Base-by-base conservation (phyloP, 2,888 invertebrate species). In the Odontocerum albicorne region DNA sequence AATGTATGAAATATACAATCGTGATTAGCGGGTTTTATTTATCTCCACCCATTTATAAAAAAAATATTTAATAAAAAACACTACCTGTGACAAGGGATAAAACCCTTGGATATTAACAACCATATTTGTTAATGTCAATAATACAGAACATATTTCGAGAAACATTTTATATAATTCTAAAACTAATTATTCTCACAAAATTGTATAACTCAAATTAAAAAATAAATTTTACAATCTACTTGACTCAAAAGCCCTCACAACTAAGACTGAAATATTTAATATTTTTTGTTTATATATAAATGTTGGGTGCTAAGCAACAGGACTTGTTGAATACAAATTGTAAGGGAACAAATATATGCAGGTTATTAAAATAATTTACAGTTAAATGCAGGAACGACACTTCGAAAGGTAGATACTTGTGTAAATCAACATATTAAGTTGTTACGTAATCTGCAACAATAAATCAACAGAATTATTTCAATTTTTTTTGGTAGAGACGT, bases 341-440 rank as follows among this genome's bases (percentile, higher is more conserved):
- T 27, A 39, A 39, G 55, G 55, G 50, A n/a, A n/a, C 51, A 49
- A 47, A 33, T 46, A 39, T 55, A 61, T 61, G 61, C 61, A 38
- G 61, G 61, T 61, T 55, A 55, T 61, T 61, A 55, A 31, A 60
- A 61, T 61, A 61, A 45, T 58, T 56, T 56, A 61, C 60, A 52
- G 57, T 58, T 57, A 12, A 27, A n/a, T n/a, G n/a, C n/a, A n/a
- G n/a, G n/a, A n/a, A n/a, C n/a, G n/a, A n/a, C n/a, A n/a, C n/a
- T n/a, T 27, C 27, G 27, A 27, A 27, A 7, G 10, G 27, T 27
- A 27, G 10, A 27, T 27, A 27, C 27, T 27, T 10, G 27, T 27
- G 10, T 27, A 27, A 27, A n/a, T n/a, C n/a, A n/a, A n/a, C n/a
- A n/a, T n/a, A n/a, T n/a, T n/a, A n/a, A n/a, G n/a, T n/a, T n/a